Conservation (phyloP, 2,888 invertebrate species). For the Antheraea yamamai region DNA sequence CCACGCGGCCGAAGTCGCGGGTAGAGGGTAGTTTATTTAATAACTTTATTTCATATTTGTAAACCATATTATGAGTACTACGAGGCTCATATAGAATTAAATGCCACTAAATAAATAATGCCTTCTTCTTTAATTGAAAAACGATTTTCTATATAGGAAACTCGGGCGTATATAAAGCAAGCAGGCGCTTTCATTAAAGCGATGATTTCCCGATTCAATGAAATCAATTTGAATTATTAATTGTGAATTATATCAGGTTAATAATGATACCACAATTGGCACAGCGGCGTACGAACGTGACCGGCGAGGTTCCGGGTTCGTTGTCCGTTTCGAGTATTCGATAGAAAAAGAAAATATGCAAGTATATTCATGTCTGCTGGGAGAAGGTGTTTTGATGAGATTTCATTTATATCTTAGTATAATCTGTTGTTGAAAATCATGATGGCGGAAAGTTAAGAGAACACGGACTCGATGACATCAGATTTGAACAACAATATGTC, state of each 20-base stretch:
- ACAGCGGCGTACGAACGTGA: constrained; percentile 10
- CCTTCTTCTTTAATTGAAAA: neutral
- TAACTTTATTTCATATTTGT: too few species aligned
- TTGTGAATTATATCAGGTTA: constrained; percentile 2
- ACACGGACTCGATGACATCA: neutral
- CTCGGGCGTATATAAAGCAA: neutral
- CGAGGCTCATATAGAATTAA: too few species aligned
- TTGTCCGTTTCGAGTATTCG: neutral
- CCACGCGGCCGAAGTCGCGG: too few species aligned
- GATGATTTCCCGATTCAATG: constrained; percentile 4
- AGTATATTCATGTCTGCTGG: neutral
- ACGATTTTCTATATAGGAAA: neutral
- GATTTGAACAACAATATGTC: too few species aligned
- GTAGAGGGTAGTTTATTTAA: too few species aligned
- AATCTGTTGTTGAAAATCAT: neutral
- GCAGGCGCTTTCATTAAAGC: neutral
- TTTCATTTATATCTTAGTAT: neutral
- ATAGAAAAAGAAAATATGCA: neutral
- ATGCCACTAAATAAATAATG: too few species aligned
- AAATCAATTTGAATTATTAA: constrained; percentile 8
- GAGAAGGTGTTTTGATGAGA: neutral
- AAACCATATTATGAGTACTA: too few species aligned
- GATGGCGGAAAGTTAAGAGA: neutral
- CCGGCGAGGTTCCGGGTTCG: constrained; percentile 2
- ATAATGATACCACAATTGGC: constrained; percentile 3